phyloP scores from a whole-genome alignment of 1,140 invertebrate species.

The Phenacoccus solenopsis region DNA sequence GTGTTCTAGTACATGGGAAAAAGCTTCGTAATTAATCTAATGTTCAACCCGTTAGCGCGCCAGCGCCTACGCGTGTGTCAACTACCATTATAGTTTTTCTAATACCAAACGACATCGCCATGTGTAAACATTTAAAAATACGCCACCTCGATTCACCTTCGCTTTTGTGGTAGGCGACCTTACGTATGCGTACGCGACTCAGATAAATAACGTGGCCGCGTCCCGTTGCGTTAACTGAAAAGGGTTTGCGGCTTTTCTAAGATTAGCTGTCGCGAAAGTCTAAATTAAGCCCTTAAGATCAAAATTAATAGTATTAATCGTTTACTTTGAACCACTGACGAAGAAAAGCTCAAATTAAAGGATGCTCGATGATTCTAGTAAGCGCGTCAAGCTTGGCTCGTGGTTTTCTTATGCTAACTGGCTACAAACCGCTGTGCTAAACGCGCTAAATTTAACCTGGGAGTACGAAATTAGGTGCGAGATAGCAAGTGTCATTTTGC shows the following conservation, averaged over 20 bases:
- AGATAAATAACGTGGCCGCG: neutral
- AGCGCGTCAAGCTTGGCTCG: no score
- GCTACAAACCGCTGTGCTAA: neutral
- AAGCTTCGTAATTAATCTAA: neutral
- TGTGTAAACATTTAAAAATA: neutral
- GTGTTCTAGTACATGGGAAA: no score
- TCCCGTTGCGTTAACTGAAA: neutral
- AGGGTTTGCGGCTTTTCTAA: neutral
- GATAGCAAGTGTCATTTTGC: no score
- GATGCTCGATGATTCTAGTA: neutral
- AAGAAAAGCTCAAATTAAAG: neutral
- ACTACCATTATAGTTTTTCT: neutral
- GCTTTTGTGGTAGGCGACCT: neutral
- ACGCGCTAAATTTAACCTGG: neutral
- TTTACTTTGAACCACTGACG: neutral
- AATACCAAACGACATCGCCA: neutral
- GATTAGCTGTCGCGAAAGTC: neutral
- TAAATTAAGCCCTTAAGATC: slow-evolving; percentile 2
- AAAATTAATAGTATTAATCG: slow-evolving; percentile 3
- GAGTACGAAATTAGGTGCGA: neutral
- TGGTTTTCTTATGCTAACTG: neutral
- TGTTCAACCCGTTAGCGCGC: neutral
- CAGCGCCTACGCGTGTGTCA: neutral
- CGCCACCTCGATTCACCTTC: neutral
- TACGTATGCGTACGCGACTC: neutral